phyloP scores from a whole-genome alignment of 2,113 vertebrate species.

The Chloebia gouldiae region DNA sequence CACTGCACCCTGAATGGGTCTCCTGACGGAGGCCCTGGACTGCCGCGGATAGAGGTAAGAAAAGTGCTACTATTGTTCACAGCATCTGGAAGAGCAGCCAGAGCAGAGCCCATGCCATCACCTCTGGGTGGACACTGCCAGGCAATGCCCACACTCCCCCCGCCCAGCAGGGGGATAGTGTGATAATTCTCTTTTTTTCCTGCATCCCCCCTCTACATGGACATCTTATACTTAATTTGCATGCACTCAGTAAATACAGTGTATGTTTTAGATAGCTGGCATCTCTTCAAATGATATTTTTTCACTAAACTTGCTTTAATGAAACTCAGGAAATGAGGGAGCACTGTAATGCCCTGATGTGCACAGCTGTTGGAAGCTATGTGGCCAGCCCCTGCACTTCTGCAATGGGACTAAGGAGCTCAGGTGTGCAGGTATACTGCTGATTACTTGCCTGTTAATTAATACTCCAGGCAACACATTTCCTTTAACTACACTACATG shows the following conservation, averaged over 20 bases:
- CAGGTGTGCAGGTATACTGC: not conserved
- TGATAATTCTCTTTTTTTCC: not conserved
- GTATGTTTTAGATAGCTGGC: conserved; percentile 39
- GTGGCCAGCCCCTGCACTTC: not conserved
- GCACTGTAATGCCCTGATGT: not conserved
- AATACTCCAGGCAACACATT: not conserved
- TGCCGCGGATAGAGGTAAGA: not conserved
- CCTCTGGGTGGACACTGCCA: too few relatives aligned
- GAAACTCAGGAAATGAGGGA: not conserved
- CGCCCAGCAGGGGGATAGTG: not conserved
- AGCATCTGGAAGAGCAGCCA: not conserved
- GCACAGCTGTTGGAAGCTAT: not conserved
- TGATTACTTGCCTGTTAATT: conserved; percentile 15
- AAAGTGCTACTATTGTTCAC: not conserved
- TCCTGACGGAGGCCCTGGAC: not conserved
- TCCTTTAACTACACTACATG: not conserved
- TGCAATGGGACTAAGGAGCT: not conserved
- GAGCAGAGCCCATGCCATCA: not conserved
- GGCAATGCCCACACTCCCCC: not conserved
- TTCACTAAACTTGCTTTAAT: conserved; percentile 31
- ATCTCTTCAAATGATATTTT: conserved; percentile 56
- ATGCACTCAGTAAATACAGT: not conserved
- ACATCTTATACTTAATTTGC: conserved; percentile 31
- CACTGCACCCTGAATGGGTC: not conserved
- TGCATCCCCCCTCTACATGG: not conserved